These are phyloP conservation scores for Drosophila littoralis DNA, from an alignment of 1,140 invertebrate species.

Conservation along the genomic window DNA sequence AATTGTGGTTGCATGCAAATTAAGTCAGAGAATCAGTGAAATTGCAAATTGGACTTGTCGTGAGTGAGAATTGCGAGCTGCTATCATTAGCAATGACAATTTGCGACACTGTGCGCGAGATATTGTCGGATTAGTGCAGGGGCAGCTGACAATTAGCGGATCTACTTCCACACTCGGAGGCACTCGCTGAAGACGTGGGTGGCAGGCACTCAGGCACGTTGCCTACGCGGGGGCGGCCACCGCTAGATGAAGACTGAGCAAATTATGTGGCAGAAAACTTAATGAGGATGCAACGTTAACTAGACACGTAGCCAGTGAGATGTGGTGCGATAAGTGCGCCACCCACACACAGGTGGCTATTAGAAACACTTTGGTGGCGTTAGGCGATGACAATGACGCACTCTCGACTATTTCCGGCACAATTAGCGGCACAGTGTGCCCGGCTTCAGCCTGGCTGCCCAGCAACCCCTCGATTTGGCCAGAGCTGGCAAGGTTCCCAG, in stretches of 20 bases:
- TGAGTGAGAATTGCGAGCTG: slow-evolving; percentile 14
- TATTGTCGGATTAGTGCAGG: slow-evolving; percentile 63
- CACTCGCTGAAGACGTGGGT: slow-evolving; percentile 54
- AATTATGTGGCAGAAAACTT: slow-evolving; percentile 69
- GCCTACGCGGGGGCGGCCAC: slow-evolving; percentile 25
- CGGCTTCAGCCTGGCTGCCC: not conserved
- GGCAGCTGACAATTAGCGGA: slow-evolving; percentile 77
- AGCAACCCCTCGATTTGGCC: not conserved
- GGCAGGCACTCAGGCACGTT: slow-evolving; percentile 74
- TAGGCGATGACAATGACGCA: slow-evolving; percentile 48
- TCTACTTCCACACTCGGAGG: slow-evolving; percentile 58
- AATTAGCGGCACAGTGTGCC: slow-evolving; percentile 47
- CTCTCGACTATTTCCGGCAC: slow-evolving; percentile 70
- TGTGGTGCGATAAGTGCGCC: slow-evolving; percentile 5
- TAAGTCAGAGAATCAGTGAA: slow-evolving; percentile 15
- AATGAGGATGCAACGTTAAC: slow-evolving; percentile 79
- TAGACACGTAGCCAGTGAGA: slow-evolving; percentile 61
- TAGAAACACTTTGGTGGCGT: slow-evolving; percentile 78
- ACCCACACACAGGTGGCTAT: slow-evolving; percentile 71
- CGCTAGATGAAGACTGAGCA: slow-evolving; percentile 50
- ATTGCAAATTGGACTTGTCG: slow-evolving; percentile 18
- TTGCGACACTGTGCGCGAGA: slow-evolving; percentile 54
- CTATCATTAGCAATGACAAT: slow-evolving; percentile 46
- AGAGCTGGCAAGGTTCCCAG: slow-evolving; percentile 47
- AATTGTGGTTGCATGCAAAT: slow-evolving; percentile 23